Evolutionary conservation across 2,888 invertebrate genomes (phyloP), one percentile per base, ranked within the genome.

Genomic region (Stenoptilia bipunctidactyla): DNA sequence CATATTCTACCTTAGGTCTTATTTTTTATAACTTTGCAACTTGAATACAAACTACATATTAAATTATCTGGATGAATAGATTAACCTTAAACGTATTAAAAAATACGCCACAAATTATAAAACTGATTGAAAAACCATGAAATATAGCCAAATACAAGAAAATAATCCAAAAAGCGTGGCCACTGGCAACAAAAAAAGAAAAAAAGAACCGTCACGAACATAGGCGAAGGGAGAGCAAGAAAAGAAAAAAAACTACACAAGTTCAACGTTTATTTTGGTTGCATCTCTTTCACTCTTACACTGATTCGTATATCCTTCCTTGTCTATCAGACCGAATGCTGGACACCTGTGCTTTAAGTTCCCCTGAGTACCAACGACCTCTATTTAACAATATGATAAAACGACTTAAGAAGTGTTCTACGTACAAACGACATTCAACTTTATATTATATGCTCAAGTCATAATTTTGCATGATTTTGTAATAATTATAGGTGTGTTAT

Each of bases 261-360:
- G 83, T 82, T 80, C 80, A 82, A 74, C 82, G 79, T 83, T 83
- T 83, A 83, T 83, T 83, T 83, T 83, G 70, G 79, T 83, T 70
- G 72, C 65, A 59, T 80, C 79, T 49, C 62, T 56, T 56, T 83
- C 69, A 46, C 51, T 37, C 79, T 27, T 44, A 37, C 4, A 30
- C 36, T 37, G 40, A 48, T 60, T 44, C 13, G 27, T 68, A 64
- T 53, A 38, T 41, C 58, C 38, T 33, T 73, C 79, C 66, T 66
- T 51, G 49, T 77, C 67, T 51, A 50, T 44, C 71, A 51, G 63
- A 58, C 73, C 72, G 76, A 83, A 72, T 83, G 83, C 74, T 79
- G 83, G 80, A 83, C 83, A 83, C 83, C 83, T 83, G 83, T 83
- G 83, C 83, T 82, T 83, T 76, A 82, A 80, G 82, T 80, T 83